A percentile compares a stretch with the other conserved stretches of the same genome.
These are phyloP conservation scores for Channa argus DNA, from an alignment of 2,113 vertebrate species.

Conservation along the genomic window DNA sequence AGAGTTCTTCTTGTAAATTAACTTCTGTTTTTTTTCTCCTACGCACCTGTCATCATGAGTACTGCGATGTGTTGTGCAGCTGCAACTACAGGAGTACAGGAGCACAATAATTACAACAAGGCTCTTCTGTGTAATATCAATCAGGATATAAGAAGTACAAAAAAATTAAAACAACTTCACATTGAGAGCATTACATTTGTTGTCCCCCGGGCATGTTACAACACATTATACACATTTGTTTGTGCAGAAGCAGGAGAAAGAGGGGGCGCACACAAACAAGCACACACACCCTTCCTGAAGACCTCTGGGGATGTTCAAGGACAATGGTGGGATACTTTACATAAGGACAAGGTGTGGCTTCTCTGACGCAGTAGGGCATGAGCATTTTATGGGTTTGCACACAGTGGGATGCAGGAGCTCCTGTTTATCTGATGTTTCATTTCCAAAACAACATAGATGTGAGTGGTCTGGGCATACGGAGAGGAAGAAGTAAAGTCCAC, in stretches of 20 bases:
- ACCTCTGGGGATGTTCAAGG: slow-evolving; percentile 41
- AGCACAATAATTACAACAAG: slow-evolving; percentile 61
- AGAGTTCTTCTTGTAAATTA: slow-evolving; percentile 37
- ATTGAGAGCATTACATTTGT: slow-evolving; percentile 8
- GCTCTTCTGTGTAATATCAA: slow-evolving; percentile 51
- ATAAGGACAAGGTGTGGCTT: slow-evolving; percentile 45
- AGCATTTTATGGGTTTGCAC: slow-evolving; percentile 20
- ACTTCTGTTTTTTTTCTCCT: slow-evolving; percentile 25
- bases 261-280: slow-evolving; percentile 9
- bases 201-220: slow-evolving; percentile 26
- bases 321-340: slow-evolving; percentile 63
- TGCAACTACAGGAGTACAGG: slow-evolving; percentile 20
- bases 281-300: slow-evolving; percentile 46
- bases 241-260: background rate
- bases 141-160: slow-evolving; percentile 40
- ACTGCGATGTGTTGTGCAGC: background rate
- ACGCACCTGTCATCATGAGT: slow-evolving; percentile 33
- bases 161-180: slow-evolving; percentile 37
- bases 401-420: slow-evolving; percentile 29
- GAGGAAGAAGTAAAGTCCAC: slow-evolving; percentile 10
- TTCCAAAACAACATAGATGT: slow-evolving; percentile 31
- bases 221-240: slow-evolving; percentile 28
- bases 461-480: background rate
- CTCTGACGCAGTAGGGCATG: slow-evolving; percentile 18
- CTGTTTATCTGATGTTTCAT: slow-evolving; percentile 18